Evolutionary conservation across 2,113 vertebrate species (phyloP).

Genomic region (Hippocampus guttulatus): DNA sequence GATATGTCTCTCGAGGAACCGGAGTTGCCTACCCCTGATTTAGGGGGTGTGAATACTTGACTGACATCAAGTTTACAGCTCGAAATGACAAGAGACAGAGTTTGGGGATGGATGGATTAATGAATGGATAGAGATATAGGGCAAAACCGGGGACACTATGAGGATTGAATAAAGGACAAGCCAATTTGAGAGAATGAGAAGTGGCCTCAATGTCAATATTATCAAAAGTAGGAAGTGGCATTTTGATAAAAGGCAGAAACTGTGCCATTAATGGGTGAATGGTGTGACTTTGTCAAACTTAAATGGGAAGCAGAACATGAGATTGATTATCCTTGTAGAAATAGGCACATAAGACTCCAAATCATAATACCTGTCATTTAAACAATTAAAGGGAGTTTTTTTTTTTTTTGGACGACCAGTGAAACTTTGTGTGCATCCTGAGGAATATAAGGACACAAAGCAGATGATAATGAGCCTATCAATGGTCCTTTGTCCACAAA

Average conservation of each 20-base stretch:
- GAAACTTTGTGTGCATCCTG: constrained; percentile 11
- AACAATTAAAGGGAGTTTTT: constrained; percentile 14
- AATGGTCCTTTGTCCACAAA: constrained; percentile 25
- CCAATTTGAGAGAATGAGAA: constrained; percentile 26
- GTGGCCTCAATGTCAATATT: constrained; percentile 16
- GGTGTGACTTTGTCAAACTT: neutral
- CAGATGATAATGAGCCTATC: constrained; percentile 41
- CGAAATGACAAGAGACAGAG: constrained; percentile 25
- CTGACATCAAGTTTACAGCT: constrained; percentile 11
- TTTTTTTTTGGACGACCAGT: constrained; percentile 24
- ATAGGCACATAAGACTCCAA: neutral
- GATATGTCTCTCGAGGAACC: no score
- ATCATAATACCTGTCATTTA: constrained; percentile 13
- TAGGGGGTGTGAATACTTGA: neutral
- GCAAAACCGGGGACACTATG: neutral
- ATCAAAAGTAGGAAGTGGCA: constrained; percentile 18
- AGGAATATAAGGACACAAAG: constrained; percentile 23
- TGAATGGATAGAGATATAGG: neutral
- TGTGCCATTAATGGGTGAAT: neutral
- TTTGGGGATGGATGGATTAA: neutral
- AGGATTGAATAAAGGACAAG: neutral
- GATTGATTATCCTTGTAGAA: constrained; percentile 18
- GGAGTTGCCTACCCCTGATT: no score
- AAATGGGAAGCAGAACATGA: neutral
- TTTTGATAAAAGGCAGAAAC: constrained; percentile 22